These are phyloP conservation scores for Anarsia innoxiella DNA, from an alignment of 2,888 invertebrate genomes.

Conservation along the genomic window DNA sequence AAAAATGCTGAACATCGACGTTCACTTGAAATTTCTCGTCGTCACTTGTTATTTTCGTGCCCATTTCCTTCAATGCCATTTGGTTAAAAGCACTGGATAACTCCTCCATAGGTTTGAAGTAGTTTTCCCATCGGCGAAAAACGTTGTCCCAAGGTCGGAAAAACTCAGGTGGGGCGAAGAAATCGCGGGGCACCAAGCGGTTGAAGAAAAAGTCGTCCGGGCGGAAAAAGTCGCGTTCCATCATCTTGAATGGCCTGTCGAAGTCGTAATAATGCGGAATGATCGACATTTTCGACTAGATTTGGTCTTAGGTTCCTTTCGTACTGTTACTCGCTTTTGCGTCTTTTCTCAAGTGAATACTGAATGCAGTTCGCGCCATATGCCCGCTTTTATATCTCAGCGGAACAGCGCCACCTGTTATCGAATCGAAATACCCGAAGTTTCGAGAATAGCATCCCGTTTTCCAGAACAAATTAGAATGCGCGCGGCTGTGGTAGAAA, in stretches of 20 bases:
- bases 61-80: constrained; percentile 53
- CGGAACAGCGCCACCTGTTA: constrained; percentile 33
- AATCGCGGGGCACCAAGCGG: constrained; percentile 25
- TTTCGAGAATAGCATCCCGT: constrained; percentile 27
- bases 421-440: constrained; percentile 17
- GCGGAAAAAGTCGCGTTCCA: constrained; percentile 48
- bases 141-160: constrained; percentile 32
- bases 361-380: constrained; percentile 12
- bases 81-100: constrained; percentile 45
- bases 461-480: constrained; percentile 18
- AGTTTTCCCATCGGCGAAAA: constrained; percentile 30
- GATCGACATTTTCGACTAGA: constrained; percentile 42
- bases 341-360: constrained; percentile 12
- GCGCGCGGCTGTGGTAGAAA: too few relatives aligned
- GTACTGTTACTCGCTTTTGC: too few relatives aligned
- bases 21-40: constrained; percentile 78
- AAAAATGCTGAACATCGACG: constrained; percentile 85
- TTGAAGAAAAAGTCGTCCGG: constrained; percentile 30
- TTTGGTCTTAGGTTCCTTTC: constrained; percentile 6
- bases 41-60: constrained; percentile 60
- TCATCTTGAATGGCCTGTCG: constrained; percentile 44
- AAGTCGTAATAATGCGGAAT: constrained; percentile 41
- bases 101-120: constrained; percentile 45
- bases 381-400: constrained; percentile 29
- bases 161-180: constrained; percentile 24